Evolutionary conservation across 2,888 invertebrate genomes (phyloP).

Genomic region (Drosophila setosimentum): DNA sequence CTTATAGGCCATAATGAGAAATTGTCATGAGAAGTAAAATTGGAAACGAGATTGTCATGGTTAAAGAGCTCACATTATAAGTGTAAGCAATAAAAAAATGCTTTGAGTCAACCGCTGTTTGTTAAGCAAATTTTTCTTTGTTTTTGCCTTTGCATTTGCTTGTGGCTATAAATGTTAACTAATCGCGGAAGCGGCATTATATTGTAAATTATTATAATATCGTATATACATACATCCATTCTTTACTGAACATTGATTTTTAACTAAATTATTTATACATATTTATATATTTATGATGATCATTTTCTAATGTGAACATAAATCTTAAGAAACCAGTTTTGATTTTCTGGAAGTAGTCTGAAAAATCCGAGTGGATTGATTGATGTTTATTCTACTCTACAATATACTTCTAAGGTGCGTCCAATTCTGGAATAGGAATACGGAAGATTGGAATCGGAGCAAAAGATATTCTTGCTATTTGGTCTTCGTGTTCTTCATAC

Average conservation of each 20-base stretch:
- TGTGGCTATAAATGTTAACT: neutral
- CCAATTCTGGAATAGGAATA: neutral
- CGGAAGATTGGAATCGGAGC: too few species aligned
- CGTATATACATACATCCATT: neutral
- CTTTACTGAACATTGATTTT: too few species aligned
- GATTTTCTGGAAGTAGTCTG: neutral
- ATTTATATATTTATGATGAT: too few species aligned
- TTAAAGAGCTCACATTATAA: conserved; percentile 35
- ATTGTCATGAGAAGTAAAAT: conserved; percentile 57
- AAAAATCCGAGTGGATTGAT: neutral
- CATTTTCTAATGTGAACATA: neutral
- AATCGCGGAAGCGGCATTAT: neutral
- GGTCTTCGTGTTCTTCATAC: too few species aligned
- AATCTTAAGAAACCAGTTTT: neutral
- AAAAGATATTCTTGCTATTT: neutral
- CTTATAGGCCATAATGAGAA: conserved; percentile 62
- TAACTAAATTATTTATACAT: neutral
- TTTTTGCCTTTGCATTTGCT: neutral
- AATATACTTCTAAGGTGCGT: neutral
- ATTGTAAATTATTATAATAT: neutral
- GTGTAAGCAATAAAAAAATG: conserved; percentile 1
- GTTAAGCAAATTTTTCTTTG: neutral
- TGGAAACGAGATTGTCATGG: conserved; percentile 11
- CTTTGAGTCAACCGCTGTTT: neutral
- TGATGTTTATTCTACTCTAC: neutral